These are phyloP conservation scores for Tholera decimalis DNA, from an alignment of 2,888 invertebrate genomes.

Conservation along the genomic window DNA sequence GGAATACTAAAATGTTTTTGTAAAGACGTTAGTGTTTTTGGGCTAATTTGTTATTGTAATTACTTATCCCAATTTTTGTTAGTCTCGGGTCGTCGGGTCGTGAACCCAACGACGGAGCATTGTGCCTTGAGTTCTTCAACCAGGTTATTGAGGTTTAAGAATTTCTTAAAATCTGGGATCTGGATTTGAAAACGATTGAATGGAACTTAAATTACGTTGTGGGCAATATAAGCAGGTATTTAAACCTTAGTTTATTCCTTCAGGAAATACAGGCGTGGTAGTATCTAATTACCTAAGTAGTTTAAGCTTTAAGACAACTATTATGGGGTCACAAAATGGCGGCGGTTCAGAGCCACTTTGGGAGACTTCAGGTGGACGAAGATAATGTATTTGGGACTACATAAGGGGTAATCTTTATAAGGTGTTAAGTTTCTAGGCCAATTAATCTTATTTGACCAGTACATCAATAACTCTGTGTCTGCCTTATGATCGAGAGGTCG, in stretches of 20 bases:
- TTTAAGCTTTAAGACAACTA: slow-evolving; percentile 29
- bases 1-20: slow-evolving; percentile 40
- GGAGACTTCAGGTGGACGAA: slow-evolving; percentile 11
- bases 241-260: background rate
- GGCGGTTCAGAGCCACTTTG: slow-evolving; percentile 17
- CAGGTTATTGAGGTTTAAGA: background rate
- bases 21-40: slow-evolving; percentile 39
- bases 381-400: slow-evolving; percentile 45
- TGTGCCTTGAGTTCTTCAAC: background rate
- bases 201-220: background rate
- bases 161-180: background rate
- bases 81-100: background rate
- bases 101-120: background rate
- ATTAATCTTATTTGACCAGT: background rate
- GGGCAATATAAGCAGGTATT: no score
- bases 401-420: slow-evolving; percentile 18
- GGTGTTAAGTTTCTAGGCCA: slow-evolving; percentile 24
- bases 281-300: slow-evolving; percentile 25
- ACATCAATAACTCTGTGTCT: no score
- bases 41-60: slow-evolving; percentile 39
- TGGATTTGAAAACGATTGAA: background rate
- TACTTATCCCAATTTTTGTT: slow-evolving; percentile 4
- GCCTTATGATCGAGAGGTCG: no score
- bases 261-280: background rate
- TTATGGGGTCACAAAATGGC: slow-evolving; percentile 39